phyloP scores from a whole-genome alignment of 64 coral and sea anemone species.

The Porites lutea region DNA sequence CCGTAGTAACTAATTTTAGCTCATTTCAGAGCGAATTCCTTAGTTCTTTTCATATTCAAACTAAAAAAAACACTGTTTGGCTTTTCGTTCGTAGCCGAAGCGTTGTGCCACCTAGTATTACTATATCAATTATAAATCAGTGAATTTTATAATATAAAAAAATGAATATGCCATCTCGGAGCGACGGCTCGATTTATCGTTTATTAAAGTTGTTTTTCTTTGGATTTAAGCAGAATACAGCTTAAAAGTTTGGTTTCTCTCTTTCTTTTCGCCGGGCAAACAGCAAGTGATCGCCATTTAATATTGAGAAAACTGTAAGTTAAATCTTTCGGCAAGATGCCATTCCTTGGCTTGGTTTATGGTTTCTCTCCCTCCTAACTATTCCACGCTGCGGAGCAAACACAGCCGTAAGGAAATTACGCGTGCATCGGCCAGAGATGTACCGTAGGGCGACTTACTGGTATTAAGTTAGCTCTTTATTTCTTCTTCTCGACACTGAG shows the following conservation, averaged over 20 bases:
- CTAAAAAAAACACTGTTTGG: constrained; percentile 18
- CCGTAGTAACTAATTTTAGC: background rate
- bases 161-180: constrained; percentile 45
- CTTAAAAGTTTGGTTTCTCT: background rate
- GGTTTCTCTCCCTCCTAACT: background rate
- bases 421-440: background rate
- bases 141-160: constrained; percentile 78
- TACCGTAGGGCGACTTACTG: background rate
- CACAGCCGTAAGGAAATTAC: background rate
- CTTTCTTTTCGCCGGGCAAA: background rate
- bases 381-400: background rate
- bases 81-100: constrained; percentile 8
- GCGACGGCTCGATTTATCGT: constrained; percentile 25
- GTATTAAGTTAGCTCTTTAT: background rate
- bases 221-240: background rate
- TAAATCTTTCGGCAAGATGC: background rate
- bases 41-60: constrained; percentile 19
- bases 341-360: background rate
- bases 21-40: background rate
- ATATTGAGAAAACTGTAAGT: background rate
- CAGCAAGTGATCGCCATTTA: background rate
- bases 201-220: background rate
- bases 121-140: constrained; percentile 88
- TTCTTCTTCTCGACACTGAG: background rate
- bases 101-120: constrained; percentile 19